phyloP scores from a whole-genome alignment of 2,113 vertebrate genomes.

The Delphinus delphis region DNA sequence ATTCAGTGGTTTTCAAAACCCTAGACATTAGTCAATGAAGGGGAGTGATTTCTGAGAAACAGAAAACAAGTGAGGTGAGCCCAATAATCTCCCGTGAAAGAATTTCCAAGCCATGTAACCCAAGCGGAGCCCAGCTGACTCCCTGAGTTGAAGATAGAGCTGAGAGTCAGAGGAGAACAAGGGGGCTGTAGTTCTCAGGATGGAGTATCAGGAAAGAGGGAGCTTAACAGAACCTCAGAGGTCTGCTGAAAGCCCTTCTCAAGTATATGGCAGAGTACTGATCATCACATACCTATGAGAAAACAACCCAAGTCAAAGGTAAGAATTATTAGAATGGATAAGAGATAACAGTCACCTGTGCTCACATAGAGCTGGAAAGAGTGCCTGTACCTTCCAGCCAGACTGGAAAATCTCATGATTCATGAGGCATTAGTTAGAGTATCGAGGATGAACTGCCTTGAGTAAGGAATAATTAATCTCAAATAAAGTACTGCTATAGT shows the following conservation, averaged over 20 bases:
- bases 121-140: neutral
- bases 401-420: constrained; percentile 35
- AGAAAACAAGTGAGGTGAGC: neutral
- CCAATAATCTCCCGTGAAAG: neutral
- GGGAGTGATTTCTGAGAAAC: neutral
- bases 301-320: neutral
- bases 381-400: neutral
- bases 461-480: neutral
- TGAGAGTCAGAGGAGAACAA: neutral
- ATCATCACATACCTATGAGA: neutral
- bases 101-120: neutral
- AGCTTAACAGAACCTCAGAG: neutral
- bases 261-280: neutral
- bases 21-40: neutral
- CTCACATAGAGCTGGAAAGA: neutral
- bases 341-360: neutral
- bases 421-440: neutral
- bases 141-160: neutral
- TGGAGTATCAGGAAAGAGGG: neutral
- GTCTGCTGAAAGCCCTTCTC: neutral
- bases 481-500: neutral
- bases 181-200: neutral
- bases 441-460: neutral
- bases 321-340: neutral
- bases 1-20: neutral